Evolutionary conservation across 2,797 vertebrate genomes (phyloP).

Genomic region (Acanthiza pusilla): DNA sequence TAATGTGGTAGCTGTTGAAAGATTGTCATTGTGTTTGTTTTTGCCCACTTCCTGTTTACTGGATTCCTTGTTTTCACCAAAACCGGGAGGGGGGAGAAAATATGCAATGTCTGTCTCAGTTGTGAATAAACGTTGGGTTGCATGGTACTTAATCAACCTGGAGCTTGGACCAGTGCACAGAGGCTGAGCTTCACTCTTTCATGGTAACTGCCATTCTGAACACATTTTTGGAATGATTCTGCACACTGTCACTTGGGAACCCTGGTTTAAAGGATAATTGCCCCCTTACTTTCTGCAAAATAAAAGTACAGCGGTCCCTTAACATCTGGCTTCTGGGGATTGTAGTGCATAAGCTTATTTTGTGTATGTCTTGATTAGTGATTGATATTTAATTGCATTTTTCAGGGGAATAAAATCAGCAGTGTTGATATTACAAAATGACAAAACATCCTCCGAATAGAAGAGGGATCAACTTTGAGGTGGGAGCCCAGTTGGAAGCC

Average conservation of each 20-base stretch:
- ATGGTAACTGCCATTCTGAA: neutral
- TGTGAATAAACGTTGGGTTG: neutral
- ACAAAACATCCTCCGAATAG: constrained; percentile 95
- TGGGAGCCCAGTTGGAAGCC: constrained; percentile 94
- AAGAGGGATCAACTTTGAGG: constrained; percentile 92
- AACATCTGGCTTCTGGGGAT: constrained; percentile 23
- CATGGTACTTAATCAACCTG: neutral
- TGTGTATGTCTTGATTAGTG: constrained; percentile 62
- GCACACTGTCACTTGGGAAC: neutral
- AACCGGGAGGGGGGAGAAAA: neutral
- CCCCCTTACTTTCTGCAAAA: neutral
- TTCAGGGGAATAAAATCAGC: constrained; percentile 79
- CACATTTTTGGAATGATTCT: neutral
- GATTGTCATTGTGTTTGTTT: neutral
- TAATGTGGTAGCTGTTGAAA: neutral
- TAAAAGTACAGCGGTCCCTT: neutral
- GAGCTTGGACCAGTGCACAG: neutral
- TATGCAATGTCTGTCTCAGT: neutral
- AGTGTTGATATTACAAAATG: constrained; percentile 83
- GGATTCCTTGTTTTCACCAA: neutral
- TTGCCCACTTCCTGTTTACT: neutral
- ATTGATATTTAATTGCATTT: constrained; percentile 76
- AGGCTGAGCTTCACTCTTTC: neutral
- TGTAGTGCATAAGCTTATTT: constrained; percentile 49
- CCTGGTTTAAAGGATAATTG: neutral